Base-by-base conservation (phyloP, 2,797 vertebrate species). In the Decapterus maruadsi region DNA sequence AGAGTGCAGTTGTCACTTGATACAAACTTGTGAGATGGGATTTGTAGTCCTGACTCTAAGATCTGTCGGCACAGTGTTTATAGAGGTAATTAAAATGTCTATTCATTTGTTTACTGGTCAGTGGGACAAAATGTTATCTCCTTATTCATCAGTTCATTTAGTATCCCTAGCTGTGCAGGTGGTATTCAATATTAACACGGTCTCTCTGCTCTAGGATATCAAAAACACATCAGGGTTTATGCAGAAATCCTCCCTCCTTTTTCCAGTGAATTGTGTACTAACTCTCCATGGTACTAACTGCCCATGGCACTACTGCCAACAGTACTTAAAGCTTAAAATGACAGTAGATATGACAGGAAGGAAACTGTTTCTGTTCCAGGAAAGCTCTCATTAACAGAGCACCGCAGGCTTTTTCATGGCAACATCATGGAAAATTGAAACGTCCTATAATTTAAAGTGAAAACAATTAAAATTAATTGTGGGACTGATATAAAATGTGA, bases 331-430 rank as follows among this genome's bases (percentile, higher is more conserved):
- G 50, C 72, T 64, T 66, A 46, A 82, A 62, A 55, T 38, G 14
- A 67, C 42, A 53, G 63, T 16, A 75, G 58, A 75, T 78, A 72
- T 48, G 29, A 64, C 26, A 88, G 89, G 87, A 87, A 90, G 87
- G 85, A 90, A 91, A 78, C 42, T 0, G 60, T 70, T 70, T 68
- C 9, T 17, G 34, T 19, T 29, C 29, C 85, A 82, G 82, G 81
- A 91, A 90, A 58, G 6, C 3, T 3, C 63, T 84, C 68, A 86
- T 89, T 82, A 88, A 46, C 42, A n/a, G 26, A 58, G 4, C 31
- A 50, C 0, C 1, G 16, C 8, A n/a, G n/a, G 2, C 5, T 14
- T n/a, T 42, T 16, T n/a, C 19, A 2, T 26, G 10, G 10, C 40
- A 38, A 34, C 51, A 55, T 42, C 31, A 73, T 17, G 31, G 31